These are phyloP conservation scores for Psilopsiagon aymara DNA, from an alignment of 2,113 vertebrate genomes.

Conservation along the genomic window DNA sequence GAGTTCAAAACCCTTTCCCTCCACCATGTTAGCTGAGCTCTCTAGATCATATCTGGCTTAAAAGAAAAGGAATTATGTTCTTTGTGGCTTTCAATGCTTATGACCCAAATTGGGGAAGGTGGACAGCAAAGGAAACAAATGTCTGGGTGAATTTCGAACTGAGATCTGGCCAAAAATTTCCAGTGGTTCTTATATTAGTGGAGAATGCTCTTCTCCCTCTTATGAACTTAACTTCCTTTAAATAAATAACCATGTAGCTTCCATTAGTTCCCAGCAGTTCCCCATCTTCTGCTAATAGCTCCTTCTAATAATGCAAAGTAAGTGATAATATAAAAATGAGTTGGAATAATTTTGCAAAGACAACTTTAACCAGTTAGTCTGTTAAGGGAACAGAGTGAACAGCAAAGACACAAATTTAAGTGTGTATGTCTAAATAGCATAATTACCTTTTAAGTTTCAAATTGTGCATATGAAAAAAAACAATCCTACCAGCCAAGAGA, in stretches of 20 bases:
- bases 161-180: not conserved
- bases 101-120: not conserved
- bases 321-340: constrained; percentile 23
- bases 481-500: not conserved
- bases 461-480: not conserved
- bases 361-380: not conserved
- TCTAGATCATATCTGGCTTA: not conserved
- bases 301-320: constrained; percentile 17
- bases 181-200: not conserved
- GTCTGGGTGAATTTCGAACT: not conserved
- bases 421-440: not conserved
- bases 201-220: not conserved
- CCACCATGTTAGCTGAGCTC: not conserved
- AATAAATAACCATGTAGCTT: not conserved
- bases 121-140: not conserved
- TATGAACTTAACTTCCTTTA: not conserved
- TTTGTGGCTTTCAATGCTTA: not conserved
- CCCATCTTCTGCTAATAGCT: not conserved
- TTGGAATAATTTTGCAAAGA: constrained; percentile 1
- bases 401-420: not conserved
- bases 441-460: constrained; percentile 22
- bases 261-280: not conserved
- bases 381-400: not conserved
- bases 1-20: not conserved
- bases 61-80: not conserved